phyloP scores from a whole-genome alignment of 2,888 invertebrate species.

The Tiphia femorata region DNA sequence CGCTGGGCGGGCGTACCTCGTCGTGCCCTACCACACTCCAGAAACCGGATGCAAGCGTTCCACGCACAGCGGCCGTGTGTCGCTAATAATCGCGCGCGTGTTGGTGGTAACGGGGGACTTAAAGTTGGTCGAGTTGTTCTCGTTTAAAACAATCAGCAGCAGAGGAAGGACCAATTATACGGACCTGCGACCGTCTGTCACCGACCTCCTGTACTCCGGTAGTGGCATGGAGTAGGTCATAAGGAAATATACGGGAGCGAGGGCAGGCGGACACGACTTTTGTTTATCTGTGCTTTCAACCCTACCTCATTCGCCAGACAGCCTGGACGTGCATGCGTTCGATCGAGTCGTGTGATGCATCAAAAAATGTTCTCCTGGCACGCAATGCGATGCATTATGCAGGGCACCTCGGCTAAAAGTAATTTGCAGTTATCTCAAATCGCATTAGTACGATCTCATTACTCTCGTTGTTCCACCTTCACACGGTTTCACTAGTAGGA shows the following conservation, averaged over 20 bases:
- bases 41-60: constrained; percentile 59
- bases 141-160: constrained; percentile 66
- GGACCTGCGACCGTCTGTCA: constrained; percentile 53
- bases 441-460: no score
- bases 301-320: no score
- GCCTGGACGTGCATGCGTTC: no score
- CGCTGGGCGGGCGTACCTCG: no score
- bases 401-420: no score
- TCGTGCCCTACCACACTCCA: constrained; percentile 4
- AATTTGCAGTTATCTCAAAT: no score
- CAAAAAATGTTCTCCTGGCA: no score
- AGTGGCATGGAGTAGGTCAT: constrained; percentile 28
- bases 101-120: constrained; percentile 55
- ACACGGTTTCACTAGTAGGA: no score
- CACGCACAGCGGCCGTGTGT: constrained; percentile 49
- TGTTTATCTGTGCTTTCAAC: background rate
- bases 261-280: no score
- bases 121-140: constrained; percentile 61
- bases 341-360: no score
- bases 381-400: no score
- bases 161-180: constrained; percentile 67
- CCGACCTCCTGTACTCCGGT: constrained; percentile 42
- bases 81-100: constrained; percentile 59
- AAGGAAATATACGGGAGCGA: constrained; percentile 14
- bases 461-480: no score